phyloP scores from a whole-genome alignment of 2,113 vertebrate species.

The Toxostoma redivivum region DNA sequence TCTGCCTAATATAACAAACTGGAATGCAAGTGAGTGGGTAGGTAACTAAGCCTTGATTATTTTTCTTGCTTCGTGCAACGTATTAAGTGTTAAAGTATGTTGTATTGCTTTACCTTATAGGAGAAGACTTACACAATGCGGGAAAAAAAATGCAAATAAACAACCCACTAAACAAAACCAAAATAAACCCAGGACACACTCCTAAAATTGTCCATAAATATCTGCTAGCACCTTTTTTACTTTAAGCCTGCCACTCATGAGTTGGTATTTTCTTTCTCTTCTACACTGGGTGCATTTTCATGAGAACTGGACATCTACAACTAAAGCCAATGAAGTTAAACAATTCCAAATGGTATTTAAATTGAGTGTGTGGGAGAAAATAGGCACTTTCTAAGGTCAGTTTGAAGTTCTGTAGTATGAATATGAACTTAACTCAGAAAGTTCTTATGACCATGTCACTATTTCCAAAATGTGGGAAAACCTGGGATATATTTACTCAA shows the following conservation, averaged over 20 bases:
- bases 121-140: not conserved
- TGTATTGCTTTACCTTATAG: not conserved
- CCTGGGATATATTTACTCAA: not conserved
- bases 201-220: not conserved
- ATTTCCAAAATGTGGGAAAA: not conserved
- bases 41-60: not conserved
- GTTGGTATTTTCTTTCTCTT: not conserved
- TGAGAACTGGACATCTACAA: not conserved
- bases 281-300: not conserved
- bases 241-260: not conserved
- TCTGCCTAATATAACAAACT: not conserved
- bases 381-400: not conserved
- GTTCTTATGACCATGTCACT: not conserved
- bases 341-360: not conserved
- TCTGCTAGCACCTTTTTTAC: not conserved
- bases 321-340: not conserved
- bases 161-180: not conserved
- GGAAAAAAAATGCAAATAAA: rapidly evolving
- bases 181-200: not conserved
- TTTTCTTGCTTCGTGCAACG: not conserved
- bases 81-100: not conserved
- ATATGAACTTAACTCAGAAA: not conserved
- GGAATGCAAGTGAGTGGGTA: not conserved
- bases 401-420: not conserved
- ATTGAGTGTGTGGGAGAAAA: not conserved